A percentile compares a stretch with the other conserved stretches of the same genome.
phyloP scores from a whole-genome alignment of 2,888 invertebrate species.

The Taenaris catops region DNA sequence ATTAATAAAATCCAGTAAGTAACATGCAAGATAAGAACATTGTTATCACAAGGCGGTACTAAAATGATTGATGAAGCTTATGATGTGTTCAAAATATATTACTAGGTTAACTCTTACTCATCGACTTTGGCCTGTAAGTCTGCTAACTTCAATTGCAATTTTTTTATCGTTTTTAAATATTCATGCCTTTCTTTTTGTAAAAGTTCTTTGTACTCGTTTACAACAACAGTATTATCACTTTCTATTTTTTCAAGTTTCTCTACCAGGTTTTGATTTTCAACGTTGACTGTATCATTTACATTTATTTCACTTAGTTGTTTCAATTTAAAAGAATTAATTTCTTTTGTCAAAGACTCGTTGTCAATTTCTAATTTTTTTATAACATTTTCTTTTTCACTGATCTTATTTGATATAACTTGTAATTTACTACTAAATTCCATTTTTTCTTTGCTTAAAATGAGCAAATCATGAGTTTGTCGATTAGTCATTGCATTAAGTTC shows the following conservation, averaged over 20 bases:
- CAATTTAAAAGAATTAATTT: slow-evolving; percentile 36
- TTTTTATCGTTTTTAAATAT: slow-evolving; percentile 49
- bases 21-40: slow-evolving; percentile 23
- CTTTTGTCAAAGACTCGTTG: slow-evolving; percentile 39
- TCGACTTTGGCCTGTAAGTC: slow-evolving; percentile 53
- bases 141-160: slow-evolving; percentile 46
- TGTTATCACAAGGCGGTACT: slow-evolving; percentile 35
- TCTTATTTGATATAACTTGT: slow-evolving; percentile 39
- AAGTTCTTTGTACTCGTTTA: slow-evolving; percentile 72
- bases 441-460: slow-evolving; percentile 53
- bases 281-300: slow-evolving; percentile 42
- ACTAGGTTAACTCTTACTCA: slow-evolving; percentile 36
- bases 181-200: slow-evolving; percentile 73
- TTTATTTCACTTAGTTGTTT: slow-evolving; percentile 33
- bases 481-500: slow-evolving; percentile 40
- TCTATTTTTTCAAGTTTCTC: slow-evolving; percentile 56
- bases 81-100: slow-evolving; percentile 10
- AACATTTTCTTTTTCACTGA: slow-evolving; percentile 45
- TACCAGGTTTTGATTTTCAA: slow-evolving; percentile 65
- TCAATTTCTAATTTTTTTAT: slow-evolving; percentile 37
- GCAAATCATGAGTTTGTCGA: slow-evolving; percentile 48
- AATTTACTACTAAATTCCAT: slow-evolving; percentile 44
- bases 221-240: slow-evolving; percentile 53
- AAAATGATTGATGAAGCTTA: slow-evolving; percentile 51
- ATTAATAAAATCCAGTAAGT: slow-evolving; percentile 26